Evolutionary conservation across 2,113 vertebrate genomes (phyloP).

Genomic region (Pelvicachromis taeniatus): DNA sequence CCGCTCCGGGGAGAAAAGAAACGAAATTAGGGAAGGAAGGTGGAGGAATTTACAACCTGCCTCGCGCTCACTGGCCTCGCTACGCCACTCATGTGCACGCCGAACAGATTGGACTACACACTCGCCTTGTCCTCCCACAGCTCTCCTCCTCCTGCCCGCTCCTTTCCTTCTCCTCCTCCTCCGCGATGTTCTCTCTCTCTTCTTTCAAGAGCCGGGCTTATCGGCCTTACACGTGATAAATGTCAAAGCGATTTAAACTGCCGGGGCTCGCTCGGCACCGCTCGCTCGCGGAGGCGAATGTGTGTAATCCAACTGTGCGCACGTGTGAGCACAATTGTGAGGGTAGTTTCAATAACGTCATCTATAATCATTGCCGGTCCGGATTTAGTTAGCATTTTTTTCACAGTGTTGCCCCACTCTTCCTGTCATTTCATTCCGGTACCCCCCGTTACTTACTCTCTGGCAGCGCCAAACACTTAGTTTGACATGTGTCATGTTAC

Average conservation of each 20-base stretch:
- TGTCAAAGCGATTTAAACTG: constrained; percentile 55
- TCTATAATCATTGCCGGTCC: neutral
- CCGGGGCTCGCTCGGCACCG: neutral
- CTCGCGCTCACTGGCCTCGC: neutral
- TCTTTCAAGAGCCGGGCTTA: constrained; percentile 28
- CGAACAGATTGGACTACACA: neutral
- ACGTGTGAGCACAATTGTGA: neutral
- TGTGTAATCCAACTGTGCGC: neutral
- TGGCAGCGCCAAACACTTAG: neutral
- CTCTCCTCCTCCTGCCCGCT: neutral
- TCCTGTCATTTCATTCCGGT: neutral
- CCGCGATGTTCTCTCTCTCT: neutral
- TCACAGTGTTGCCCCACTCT: neutral
- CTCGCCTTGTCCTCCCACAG: constrained; percentile 1
- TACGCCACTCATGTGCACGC: constrained; percentile 11
- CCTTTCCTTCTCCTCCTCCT: neutral
- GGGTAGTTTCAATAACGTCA: neutral
- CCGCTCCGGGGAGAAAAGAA: constrained; percentile 29
- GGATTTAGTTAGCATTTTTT: neutral
- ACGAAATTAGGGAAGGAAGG: neutral
- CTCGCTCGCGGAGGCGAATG: neutral
- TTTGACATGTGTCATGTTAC: neutral
- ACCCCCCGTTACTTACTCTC: neutral
- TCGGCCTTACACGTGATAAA: constrained; percentile 65
- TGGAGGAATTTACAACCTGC: constrained; percentile 28